Base-by-base conservation (phyloP, 2,797 vertebrate genomes). In the Salarias fasciatus region DNA sequence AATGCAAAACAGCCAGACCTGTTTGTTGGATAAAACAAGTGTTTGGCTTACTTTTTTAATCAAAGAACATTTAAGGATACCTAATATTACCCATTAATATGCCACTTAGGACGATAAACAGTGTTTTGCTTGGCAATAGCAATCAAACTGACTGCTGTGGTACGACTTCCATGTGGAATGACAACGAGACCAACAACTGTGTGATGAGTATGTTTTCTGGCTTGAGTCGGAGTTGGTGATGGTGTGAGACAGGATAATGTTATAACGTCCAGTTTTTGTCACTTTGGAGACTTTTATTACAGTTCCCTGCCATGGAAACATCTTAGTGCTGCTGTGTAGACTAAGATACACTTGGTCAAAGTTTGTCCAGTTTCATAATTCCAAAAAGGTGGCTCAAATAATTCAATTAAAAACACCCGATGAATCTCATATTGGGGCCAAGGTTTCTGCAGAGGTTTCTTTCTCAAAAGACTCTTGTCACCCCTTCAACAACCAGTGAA, bases 1-100 rank as follows among this genome's bases (percentile, higher is more conserved):
- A 64, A 81, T 59, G 33, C 46, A 54, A 79, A 82, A 77, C 71
- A 78, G 49, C n/a, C 15, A 44, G 47, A 56, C 7, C 18, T 60
- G 33, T 63, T 44, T 63, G 11, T 60, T 62, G 42, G 43, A 29
- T 41, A 38, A n/a, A 63, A 14, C 14, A 64, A 37, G 45, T 56
- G 61, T 12, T 49, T 5, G 6, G 48, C 29, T 50, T 29, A 38
- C 40, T 48, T 28, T 56, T 43, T 24, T 8, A 38, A 45, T 40
- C 13, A 31, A 35, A 36, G 28, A 33, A 37, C 18, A 11, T 30
- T 53, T 6, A 53, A n/a, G n/a, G 28, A 53, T 56, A 15, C 12
- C 8, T 29, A 28, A 49, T 35, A 43, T 31, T 62, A 24, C 44
- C 14, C 24, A 48, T n/a, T 11, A 11, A 38, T 4, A 41, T 11